Base-by-base conservation (phyloP, 2,888 invertebrate genomes). In the Torymus texanus region DNA sequence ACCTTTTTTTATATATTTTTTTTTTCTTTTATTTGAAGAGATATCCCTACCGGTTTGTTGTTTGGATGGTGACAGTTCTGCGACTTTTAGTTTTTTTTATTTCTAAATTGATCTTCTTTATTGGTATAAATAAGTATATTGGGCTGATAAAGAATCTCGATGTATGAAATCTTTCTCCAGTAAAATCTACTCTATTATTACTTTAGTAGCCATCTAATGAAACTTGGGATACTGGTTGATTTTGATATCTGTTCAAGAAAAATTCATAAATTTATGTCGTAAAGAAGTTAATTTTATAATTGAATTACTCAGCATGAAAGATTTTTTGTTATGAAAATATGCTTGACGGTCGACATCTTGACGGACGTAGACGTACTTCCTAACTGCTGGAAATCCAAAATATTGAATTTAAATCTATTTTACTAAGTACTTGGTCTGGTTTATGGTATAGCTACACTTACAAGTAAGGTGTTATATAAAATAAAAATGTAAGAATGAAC, bases 41-140 rank as follows among this genome's bases (percentile, higher is more conserved):
- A 81, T 81, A 83, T 84, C 84, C 84, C 84, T 85, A 78, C 83
- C 81, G 83, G 82, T 84, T 79, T 84, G 82, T 83, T 80, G 73
- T 84, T 85, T 85, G 85, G 85, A 86, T 87, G 84, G 83, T 85
- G 85, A 87, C 86, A 87, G 84, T 87, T 88, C 84, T 85, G 75
- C 61, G 76, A 74, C 62, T 81, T 72, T 71, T 71, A 50, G 67
- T 78, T 81, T 55, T 70, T 75, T 75, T 18, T 55, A 16, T 81
- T 29, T 75, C 11, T 63, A 74, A 79, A 76, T 77, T 76, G 21
- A 63, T 78, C 16, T 72, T 63, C 75, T 75, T 65, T 62, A 50
- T 56, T 56, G 11, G n/a, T 80, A 56, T 41, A 76, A n/a, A 56
- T 41, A 41, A 29, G 5, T 41, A 41, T 41, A 8, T 73, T 79